These are phyloP conservation scores for Holothuria glaberrima DNA, from an alignment of 35 echinoderm and acorn worm species.

Conservation along the genomic window DNA sequence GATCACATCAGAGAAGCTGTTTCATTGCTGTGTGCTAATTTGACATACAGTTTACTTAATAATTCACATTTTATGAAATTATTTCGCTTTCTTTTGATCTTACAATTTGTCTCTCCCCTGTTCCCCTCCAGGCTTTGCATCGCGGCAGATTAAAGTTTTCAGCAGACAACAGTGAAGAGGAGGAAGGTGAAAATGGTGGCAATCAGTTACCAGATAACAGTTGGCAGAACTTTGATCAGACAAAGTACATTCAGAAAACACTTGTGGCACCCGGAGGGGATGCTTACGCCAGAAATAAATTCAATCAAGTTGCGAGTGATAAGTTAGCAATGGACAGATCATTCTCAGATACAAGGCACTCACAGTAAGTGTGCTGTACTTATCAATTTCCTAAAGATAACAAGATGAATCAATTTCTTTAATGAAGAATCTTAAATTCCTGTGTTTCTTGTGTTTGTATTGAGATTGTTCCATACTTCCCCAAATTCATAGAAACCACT, in stretches of 20 bases:
- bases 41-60: slow-evolving; percentile 33
- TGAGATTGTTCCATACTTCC: too few species aligned
- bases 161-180: slow-evolving; percentile 37
- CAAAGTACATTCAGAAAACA: slow-evolving; percentile 86
- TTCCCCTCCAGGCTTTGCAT: slow-evolving; percentile 40
- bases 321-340: slow-evolving; percentile 89
- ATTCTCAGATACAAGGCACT: slow-evolving; percentile 87
- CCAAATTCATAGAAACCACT: too few species aligned
- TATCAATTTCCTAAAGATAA: too few species aligned
- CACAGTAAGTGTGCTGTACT: slow-evolving; percentile 76
- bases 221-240: slow-evolving; percentile 83
- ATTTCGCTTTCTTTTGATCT: slow-evolving; percentile 39
- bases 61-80: slow-evolving; percentile 28
- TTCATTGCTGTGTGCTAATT: slow-evolving; percentile 2
- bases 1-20: neutral
- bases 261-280: slow-evolving; percentile 81
- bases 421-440: too few species aligned
- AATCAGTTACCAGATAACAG: slow-evolving; percentile 49
- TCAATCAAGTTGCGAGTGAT: slow-evolving; percentile 97
- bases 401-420: too few species aligned
- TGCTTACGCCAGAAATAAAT: slow-evolving; percentile 97
- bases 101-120: neutral
- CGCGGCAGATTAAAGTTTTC: slow-evolving; percentile 74
- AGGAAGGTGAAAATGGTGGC: slow-evolving; percentile 46
- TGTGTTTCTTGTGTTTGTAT: too few species aligned